Conservation (phyloP, 2,113 vertebrate genomes). For the Rattus norvegicus region GRCr8 NC_086023.1:118460501-118461000, state of each 20-base stretch:
- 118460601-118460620: not conserved
- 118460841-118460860: not conserved
- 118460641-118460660: not conserved
- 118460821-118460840: not conserved
- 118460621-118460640: not conserved
- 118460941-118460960: constrained; percentile 16
- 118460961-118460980: not conserved
- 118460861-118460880: not conserved
- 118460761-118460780: too few species aligned
- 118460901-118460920: not conserved
- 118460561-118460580: not conserved
- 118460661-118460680: not conserved
- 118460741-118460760: too few species aligned
- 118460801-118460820: not conserved
- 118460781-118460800: not conserved
- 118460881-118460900: not conserved
- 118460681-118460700: not conserved
- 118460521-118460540: not conserved
- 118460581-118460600: not conserved
- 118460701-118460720: not conserved
- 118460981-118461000: not conserved
- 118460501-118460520: not conserved
- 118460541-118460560: not conserved
- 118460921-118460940: not conserved
- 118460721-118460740: not conserved